Conservation (phyloP, 1,140 invertebrate genomes). For the Temnothorax nylanderi region DNA sequence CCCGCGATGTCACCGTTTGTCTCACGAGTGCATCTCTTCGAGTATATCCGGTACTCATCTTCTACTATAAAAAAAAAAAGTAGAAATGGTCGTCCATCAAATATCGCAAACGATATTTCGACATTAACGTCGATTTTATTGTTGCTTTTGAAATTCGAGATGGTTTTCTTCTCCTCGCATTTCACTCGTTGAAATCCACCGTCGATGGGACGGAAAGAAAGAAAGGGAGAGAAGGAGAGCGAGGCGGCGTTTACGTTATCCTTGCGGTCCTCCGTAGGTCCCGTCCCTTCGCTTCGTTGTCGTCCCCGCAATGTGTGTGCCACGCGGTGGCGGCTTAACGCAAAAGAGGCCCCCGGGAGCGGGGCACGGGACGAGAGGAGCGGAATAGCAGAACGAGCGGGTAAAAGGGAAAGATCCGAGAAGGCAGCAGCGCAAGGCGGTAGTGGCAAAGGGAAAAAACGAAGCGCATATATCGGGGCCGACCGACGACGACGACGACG, state of each 20-base stretch:
- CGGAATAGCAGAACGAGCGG: slow-evolving; percentile 67
- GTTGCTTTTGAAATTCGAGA: neutral
- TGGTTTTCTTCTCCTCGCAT: neutral
- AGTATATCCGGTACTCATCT: neutral
- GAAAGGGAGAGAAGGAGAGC: slow-evolving; percentile 68
- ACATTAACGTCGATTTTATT: neutral
- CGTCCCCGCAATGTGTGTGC: slow-evolving; percentile 56
- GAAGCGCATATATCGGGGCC: slow-evolving; percentile 78
- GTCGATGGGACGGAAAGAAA: neutral
- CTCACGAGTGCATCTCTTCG: neutral
- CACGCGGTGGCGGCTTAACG: slow-evolving; percentile 81
- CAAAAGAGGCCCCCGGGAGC: slow-evolving; percentile 75
- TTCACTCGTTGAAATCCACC: neutral
- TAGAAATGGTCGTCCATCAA: neutral
- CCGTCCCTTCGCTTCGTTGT: slow-evolving; percentile 67
- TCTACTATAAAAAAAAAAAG: neutral
- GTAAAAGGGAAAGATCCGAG: slow-evolving; percentile 79
- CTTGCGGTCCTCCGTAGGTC: slow-evolving; percentile 67
- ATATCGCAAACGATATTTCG: neutral
- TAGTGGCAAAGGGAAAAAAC: slow-evolving; percentile 81
- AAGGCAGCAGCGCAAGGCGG: slow-evolving; percentile 72
- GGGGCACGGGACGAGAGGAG: slow-evolving; percentile 47
- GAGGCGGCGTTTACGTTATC: slow-evolving; percentile 75
- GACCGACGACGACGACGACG: slow-evolving; percentile 74
- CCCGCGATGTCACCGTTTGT: neutral